These are phyloP conservation scores for Pocillopora verrucosa DNA, from an alignment of 64 coral and sea anemone species.

Conservation along the genomic window DNA sequence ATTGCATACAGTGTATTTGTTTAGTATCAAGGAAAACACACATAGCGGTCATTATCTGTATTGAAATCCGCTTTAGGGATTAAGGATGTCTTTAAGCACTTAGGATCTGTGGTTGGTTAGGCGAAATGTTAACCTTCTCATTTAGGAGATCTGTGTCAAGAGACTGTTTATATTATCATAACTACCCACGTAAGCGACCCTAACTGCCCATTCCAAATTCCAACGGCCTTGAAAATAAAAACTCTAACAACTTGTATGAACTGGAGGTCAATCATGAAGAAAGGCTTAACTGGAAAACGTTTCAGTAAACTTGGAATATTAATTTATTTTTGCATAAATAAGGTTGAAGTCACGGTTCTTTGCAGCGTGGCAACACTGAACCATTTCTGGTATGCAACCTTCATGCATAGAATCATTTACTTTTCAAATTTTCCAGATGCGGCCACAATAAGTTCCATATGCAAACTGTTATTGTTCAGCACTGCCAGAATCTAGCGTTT, in stretches of 20 bases:
- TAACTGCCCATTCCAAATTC: not conserved
- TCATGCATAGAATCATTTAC: not conserved
- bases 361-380: not conserved
- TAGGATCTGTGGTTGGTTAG: not conserved
- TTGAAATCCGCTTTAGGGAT: constrained; percentile 4
- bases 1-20: not conserved
- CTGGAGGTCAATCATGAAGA: not conserved
- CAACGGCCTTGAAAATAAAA: not conserved
- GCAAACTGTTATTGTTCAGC: not conserved
- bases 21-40: constrained; percentile 3
- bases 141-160: not conserved
- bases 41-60: not conserved
- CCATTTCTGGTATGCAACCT: not conserved
- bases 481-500: not conserved
- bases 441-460: not conserved
- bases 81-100: not conserved
- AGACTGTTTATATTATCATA: not conserved
- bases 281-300: not conserved
- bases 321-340: not conserved
- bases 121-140: not conserved
- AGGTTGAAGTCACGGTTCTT: not conserved
- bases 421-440: not conserved
- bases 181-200: not conserved
- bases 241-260: not conserved
- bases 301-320: not conserved